Conservation (phyloP, 2,888 invertebrate genomes). For the Theretra japonica region DNA sequence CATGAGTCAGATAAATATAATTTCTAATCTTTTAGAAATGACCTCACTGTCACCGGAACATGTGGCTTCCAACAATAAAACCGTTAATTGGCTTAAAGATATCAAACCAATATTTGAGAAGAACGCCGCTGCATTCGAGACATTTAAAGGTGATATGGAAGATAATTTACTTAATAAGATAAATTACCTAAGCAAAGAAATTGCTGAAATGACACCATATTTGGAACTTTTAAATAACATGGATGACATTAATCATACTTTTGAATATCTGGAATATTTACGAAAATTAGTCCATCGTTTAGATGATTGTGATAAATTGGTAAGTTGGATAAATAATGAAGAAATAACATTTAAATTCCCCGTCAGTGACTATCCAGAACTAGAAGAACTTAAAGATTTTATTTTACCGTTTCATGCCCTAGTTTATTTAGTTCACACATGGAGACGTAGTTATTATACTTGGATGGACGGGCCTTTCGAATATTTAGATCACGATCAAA, state of each 20-base stretch:
- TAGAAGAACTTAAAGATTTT: slow-evolving; percentile 90
- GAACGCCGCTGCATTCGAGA: slow-evolving; percentile 92
- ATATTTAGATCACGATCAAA: slow-evolving; percentile 90
- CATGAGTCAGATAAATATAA: slow-evolving; percentile 86
- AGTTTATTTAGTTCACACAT: slow-evolving; percentile 87
- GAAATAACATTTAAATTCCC: slow-evolving; percentile 94
- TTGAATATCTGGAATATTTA: slow-evolving; percentile 91
- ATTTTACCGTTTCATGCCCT: slow-evolving; percentile 89
- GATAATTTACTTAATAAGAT: slow-evolving; percentile 89
- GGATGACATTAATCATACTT: slow-evolving; percentile 91
- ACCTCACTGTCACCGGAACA: slow-evolving; percentile 90
- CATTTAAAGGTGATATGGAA: slow-evolving; percentile 93
- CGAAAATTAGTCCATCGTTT: slow-evolving; percentile 90
- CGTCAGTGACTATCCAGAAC: slow-evolving; percentile 89
- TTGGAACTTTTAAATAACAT: slow-evolving; percentile 92
- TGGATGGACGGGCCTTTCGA: slow-evolving; percentile 98
- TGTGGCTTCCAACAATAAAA: slow-evolving; percentile 90
- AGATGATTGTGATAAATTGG: slow-evolving; percentile 89
- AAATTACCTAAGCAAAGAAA: slow-evolving; percentile 88
- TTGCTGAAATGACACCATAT: slow-evolving; percentile 89
- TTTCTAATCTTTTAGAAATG: slow-evolving; percentile 90
- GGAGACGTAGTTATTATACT: slow-evolving; percentile 92
- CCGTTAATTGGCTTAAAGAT: slow-evolving; percentile 92
- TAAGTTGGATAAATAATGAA: slow-evolving; percentile 95
- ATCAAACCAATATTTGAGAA: slow-evolving; percentile 93